Conservation (phyloP, 2,113 vertebrate genomes). For the Syngnathoides biaculeatus region DNA sequence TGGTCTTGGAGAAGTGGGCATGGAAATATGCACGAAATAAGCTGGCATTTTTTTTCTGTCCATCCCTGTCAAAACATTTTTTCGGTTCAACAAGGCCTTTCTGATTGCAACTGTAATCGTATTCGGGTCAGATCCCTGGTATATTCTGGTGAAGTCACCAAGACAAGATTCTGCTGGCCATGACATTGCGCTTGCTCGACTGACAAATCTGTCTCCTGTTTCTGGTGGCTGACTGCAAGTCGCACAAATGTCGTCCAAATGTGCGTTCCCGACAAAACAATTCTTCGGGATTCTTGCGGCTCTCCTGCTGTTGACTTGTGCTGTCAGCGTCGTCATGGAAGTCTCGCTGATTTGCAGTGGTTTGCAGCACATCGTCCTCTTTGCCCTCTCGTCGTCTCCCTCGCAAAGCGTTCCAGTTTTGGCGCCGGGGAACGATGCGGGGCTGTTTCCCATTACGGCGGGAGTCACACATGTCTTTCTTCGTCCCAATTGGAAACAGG, state of each 20-base stretch:
- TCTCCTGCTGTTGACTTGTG: not conserved
- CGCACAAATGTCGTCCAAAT: not conserved
- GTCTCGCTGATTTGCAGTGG: not conserved
- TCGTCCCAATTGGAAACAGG: slow-evolving; percentile 65
- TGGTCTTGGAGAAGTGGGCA: too few species aligned
- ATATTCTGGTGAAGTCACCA: not conserved
- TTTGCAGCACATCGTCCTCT: slow-evolving; percentile 34
- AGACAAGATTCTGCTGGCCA: not conserved
- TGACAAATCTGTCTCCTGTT: not conserved
- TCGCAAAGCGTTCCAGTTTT: slow-evolving; percentile 21
- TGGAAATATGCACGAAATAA: too few species aligned
- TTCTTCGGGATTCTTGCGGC: not conserved
- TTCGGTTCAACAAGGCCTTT: too few species aligned
- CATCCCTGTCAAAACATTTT: too few species aligned
- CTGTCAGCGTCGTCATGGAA: not conserved
- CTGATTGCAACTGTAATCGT: too few species aligned
- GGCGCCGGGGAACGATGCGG: slow-evolving; percentile 33
- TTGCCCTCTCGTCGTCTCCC: not conserved
- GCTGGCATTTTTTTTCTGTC: too few species aligned
- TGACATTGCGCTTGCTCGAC: not conserved
- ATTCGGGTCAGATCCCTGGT: not conserved
- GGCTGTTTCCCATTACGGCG: slow-evolving; percentile 68
- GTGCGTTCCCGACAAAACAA: not conserved
- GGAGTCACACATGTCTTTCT: slow-evolving; percentile 49
- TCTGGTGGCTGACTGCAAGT: not conserved